A percentile compares a stretch with the other conserved stretches of the same genome.
These are phyloP conservation scores for Phoebastria nigripes DNA, from an alignment of 2,797 vertebrate genomes.

Conservation along the genomic window DNA sequence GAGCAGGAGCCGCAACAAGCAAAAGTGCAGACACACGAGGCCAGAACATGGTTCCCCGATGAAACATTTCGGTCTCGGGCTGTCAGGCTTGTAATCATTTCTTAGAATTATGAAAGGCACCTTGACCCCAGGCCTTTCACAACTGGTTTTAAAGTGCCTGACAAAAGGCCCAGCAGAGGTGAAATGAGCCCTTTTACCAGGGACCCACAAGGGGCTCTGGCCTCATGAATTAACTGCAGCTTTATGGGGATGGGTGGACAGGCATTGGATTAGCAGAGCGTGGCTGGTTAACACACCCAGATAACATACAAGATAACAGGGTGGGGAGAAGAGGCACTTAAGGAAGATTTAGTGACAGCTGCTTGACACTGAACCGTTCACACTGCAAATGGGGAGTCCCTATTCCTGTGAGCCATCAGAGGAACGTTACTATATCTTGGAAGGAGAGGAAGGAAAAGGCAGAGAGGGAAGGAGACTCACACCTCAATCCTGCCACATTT, in stretches of 20 bases:
- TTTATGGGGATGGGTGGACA: slow-evolving; percentile 45
- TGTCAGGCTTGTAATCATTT: neutral
- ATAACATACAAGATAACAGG: slow-evolving; percentile 28
- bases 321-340: slow-evolving; percentile 26
- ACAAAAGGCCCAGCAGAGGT: slow-evolving; percentile 3
- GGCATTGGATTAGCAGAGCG: slow-evolving; percentile 24
- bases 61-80: neutral
- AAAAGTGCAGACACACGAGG: neutral
- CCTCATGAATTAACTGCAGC: slow-evolving; percentile 45
- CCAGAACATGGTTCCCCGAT: neutral
- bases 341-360: slow-evolving; percentile 45
- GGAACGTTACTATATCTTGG: neutral
- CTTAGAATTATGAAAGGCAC: slow-evolving; percentile 23
- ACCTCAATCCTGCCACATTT: neutral
- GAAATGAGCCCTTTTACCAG: neutral
- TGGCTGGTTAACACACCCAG: slow-evolving; percentile 44
- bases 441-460: neutral
- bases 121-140: neutral
- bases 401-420: slow-evolving; percentile 4
- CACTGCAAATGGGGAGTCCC: neutral
- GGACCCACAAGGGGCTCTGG: neutral
- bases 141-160: slow-evolving; percentile 7
- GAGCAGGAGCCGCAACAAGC: neutral
- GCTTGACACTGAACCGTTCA: neutral
- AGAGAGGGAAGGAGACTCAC: neutral